These are phyloP conservation scores for Eustalomyia histrio DNA, from an alignment of 2,888 invertebrate species.

Conservation along the genomic window DNA sequence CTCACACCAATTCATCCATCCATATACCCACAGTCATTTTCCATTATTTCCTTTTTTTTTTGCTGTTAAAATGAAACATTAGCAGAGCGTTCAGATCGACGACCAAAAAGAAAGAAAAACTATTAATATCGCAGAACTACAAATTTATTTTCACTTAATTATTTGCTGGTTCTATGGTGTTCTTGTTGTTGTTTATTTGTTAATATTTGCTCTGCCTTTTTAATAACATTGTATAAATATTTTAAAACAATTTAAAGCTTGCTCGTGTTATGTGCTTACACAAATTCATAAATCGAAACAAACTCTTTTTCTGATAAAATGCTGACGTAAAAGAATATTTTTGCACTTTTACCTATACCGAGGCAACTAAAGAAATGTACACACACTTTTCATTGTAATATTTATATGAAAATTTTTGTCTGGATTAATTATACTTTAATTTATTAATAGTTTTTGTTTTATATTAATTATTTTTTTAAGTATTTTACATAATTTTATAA, in stretches of 20 bases:
- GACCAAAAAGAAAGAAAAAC: neutral
- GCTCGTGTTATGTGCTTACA: conserved; percentile 15
- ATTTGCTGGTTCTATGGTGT: neutral
- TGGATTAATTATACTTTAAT: neutral
- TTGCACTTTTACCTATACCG: neutral
- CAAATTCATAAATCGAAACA: neutral
- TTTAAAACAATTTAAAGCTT: conserved; percentile 1
- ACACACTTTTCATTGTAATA: neutral
- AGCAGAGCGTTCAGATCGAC: neutral
- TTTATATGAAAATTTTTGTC: neutral
- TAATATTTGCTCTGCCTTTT: conserved; percentile 7
- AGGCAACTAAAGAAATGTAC: too few species aligned
- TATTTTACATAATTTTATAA: neutral
- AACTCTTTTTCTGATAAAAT: conserved; percentile 9
- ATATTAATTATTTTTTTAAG: neutral
- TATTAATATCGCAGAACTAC: conserved; percentile 22
- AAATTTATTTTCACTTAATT: conserved; percentile 20
- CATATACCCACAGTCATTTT: neutral
- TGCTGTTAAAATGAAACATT: conserved; percentile 22
- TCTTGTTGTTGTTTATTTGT: conserved; percentile 10
- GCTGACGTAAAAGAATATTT: conserved; percentile 34
- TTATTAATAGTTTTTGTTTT: neutral
- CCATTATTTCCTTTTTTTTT: conserved; percentile 7
- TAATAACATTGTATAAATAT: neutral
- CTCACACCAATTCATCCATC: neutral